Evolutionary conservation across 2,113 vertebrate species (phyloP), one percentile per base, ranked within the genome.

Genomic region (Hystrix cristata): DNA sequence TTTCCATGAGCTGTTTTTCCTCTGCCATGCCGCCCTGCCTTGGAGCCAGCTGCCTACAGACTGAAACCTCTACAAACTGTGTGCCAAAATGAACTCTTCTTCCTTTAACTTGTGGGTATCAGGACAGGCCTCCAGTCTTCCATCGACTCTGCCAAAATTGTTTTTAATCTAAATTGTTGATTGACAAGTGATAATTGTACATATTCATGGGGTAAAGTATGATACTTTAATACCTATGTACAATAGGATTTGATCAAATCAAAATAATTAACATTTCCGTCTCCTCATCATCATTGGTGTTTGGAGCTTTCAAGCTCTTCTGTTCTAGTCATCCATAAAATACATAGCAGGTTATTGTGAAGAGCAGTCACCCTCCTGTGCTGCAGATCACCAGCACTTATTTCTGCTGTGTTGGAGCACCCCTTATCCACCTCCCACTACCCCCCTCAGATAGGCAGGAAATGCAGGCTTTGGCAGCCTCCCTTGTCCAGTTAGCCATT

Each of bases 401-500:
- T 16, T 72, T 16, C 18, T 7, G 38, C 46, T 88, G 53, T 18
- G 9, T 64, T 19, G 43, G 8, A n/a, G 4, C 18, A 21, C 13
- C 55, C 0, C 5, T 14, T 29, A n/a, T 59, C 19, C 12, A 14
- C 29, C 34, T 65, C 34, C 18, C 2, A 10, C 0, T 27, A 9
- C 25, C 12, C 5, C 34, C 7, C 15, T 14, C 2, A 46, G 46
- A 10, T 64, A 46, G 27, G 29, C 57, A 29, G 23, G 57, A 25
- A 8, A 12, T 38, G 57, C 59, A 43, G 18, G 57, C 59, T 3
- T 38, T 64, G 15, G 38, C 48, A 46, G 14, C 99, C 99, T 0
- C 98, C 98, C 0, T 99, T 99, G 59, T 99, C 99, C 51, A 90
- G 99, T 18, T 34, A 79, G 48, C 29, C 15, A 9, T 31, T 53